Conservation (phyloP, 1,140 invertebrate species). For the Orius insidiosus region DNA sequence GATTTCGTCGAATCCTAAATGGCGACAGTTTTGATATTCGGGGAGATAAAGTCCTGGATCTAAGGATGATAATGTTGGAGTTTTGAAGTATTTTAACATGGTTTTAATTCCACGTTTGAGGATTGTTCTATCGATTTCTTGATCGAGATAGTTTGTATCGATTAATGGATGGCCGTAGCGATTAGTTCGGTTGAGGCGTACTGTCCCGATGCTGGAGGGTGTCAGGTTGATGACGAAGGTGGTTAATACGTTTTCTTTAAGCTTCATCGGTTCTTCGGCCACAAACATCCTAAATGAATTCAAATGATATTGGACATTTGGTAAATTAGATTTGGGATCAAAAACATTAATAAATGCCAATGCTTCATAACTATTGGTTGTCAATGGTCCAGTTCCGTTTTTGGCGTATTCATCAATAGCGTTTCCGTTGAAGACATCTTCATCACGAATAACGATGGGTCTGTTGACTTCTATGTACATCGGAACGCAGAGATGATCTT, state of each 20-base stretch:
- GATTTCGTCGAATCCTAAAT: constrained; percentile 32
- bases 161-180: constrained; percentile 49
- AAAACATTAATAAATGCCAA: constrained; percentile 26
- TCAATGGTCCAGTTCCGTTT: constrained; percentile 26
- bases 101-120: constrained; percentile 29
- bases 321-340: constrained; percentile 20
- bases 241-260: constrained; percentile 23
- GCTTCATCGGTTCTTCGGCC: constrained; percentile 23
- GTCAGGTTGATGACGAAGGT: no score
- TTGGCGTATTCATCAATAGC: constrained; percentile 30
- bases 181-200: constrained; percentile 35
- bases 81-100: constrained; percentile 22
- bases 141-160: constrained; percentile 44
- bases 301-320: constrained; percentile 22
- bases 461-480: constrained; percentile 25
- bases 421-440: constrained; percentile 15
- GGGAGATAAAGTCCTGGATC: constrained; percentile 26
- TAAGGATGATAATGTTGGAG: constrained; percentile 25
- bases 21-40: constrained; percentile 20
- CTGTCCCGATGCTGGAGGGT: constrained; percentile 33
- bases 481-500: constrained; percentile 41
- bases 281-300: neutral
- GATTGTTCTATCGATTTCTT: constrained; percentile 29
- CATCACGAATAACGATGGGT: constrained; percentile 16
- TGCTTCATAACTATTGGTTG: constrained; percentile 25